phyloP scores from a whole-genome alignment of 2,888 invertebrate species.

The Limenitis camilla region DNA sequence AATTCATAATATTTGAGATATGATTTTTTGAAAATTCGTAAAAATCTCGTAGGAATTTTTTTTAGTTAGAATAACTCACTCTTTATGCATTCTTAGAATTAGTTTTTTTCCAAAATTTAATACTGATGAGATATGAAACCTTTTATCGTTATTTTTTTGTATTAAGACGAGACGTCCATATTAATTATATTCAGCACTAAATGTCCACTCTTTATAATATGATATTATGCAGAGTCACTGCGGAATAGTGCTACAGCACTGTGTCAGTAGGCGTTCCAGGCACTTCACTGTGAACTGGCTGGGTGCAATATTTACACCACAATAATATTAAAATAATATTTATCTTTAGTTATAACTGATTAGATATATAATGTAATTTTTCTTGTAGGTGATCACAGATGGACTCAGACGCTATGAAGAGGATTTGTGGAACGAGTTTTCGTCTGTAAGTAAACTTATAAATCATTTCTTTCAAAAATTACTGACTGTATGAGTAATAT shows the following conservation, averaged over 20 bases:
- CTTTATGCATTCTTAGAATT: no score
- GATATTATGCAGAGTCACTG: neutral
- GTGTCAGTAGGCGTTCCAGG: neutral
- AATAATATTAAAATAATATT: neutral
- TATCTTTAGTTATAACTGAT: neutral
- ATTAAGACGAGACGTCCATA: no score
- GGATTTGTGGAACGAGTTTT: conserved; percentile 85
- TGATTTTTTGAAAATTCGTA: no score
- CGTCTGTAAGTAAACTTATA: conserved; percentile 40
- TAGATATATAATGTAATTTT: conserved; percentile 6
- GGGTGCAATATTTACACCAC: neutral
- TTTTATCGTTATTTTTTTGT: no score
- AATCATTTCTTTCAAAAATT: no score
- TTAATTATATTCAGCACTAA: neutral
- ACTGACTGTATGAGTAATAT: no score
- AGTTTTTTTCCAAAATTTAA: no score
- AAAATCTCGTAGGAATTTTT: no score
- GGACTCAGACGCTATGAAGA: conserved; percentile 98
- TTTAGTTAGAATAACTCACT: no score
- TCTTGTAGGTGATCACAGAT: conserved; percentile 87
- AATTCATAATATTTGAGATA: no score
- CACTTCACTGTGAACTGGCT: neutral
- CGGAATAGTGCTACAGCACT: neutral
- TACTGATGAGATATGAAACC: no score
- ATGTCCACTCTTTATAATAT: neutral